Evolutionary conservation across 2,113 vertebrate genomes (phyloP), one percentile per base, ranked within the genome.

Genomic region (Camarhynchus parvulus): DNA sequence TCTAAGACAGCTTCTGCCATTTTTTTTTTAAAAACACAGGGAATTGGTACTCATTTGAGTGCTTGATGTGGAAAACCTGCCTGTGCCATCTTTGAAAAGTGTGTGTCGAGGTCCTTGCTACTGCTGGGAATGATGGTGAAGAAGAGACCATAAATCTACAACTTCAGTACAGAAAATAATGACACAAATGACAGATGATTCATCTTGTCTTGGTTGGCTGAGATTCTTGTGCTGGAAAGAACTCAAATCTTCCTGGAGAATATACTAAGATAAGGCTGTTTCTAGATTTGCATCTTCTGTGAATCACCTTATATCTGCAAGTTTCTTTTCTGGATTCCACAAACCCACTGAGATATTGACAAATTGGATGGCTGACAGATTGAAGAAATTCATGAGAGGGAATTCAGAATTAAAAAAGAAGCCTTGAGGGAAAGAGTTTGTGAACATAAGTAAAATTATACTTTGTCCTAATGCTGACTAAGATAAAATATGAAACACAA

Each of bases 181-280:
- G 77, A 83, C 83, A 93, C 15, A 94, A 96, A 90, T 75, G 72
- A 49, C 69, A 94, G 75, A 87, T 89, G 76, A 86, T 90, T 90
- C 3, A 9, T 93, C 56, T 90, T 95, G 73, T 23, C 15, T 15
- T 35, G 52, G 28, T 19, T 92, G 79, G 76, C 72, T 95, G 92
- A 75, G 49, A 31, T 81, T 89, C 67, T 77, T 18, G 20, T 44
- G 63, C 72, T 92, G 90, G 84, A 91, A 95, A 70, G 46, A 76
- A 77, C 44, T 77, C 70, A 85, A 61, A 67, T 70, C 53, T 58
- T 90, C 64, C 74, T 72, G 56, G 44, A 86, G 83, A 75, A 87
- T 33, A 13, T 72, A 78, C 33, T 30, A 81, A 82, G 30, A 72
- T 33, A 75, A 87, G 73, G 31, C 64, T 90, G 49, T 67, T 93